Conservation (phyloP, 2,797 vertebrate genomes). For the Crenichthys baileyi region DNA sequence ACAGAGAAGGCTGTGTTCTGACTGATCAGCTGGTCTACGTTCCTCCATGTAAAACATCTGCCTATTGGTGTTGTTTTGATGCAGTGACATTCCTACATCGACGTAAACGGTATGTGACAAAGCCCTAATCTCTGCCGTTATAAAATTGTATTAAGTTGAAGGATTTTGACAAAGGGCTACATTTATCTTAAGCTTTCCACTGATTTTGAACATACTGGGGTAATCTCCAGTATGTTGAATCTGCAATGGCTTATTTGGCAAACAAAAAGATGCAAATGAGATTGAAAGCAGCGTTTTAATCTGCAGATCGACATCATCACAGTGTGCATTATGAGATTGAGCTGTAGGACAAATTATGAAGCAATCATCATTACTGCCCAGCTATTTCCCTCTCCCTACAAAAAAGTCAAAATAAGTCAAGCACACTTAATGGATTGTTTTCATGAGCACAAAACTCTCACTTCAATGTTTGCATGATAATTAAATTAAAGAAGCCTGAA, state of each 20-base stretch:
- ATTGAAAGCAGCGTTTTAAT: slow-evolving; percentile 48
- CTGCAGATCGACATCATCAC: slow-evolving; percentile 39
- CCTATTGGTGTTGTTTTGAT: slow-evolving; percentile 34
- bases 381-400: background rate
- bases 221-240: slow-evolving; percentile 16
- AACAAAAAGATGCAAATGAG: slow-evolving; percentile 22
- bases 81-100: slow-evolving; percentile 18
- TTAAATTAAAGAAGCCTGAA: background rate
- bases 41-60: slow-evolving; percentile 45
- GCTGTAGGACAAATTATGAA: slow-evolving; percentile 12
- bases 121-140: background rate
- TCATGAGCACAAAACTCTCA: background rate
- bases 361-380: slow-evolving; percentile 41
- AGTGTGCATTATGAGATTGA: slow-evolving; percentile 65
- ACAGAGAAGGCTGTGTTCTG: slow-evolving; percentile 63
- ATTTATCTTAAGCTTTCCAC: slow-evolving; percentile 45
- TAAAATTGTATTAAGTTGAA: background rate
- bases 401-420: background rate
- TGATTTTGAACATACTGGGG: slow-evolving; percentile 36
- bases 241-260: slow-evolving; percentile 20
- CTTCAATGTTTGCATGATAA: background rate
- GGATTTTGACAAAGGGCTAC: slow-evolving; percentile 25
- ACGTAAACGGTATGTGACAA: background rate
- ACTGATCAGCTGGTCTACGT: slow-evolving; percentile 20
- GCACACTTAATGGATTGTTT: background rate